Evolutionary conservation across 2,113 vertebrate genomes (phyloP).

Genomic region (Cnemophilus loriae): DNA sequence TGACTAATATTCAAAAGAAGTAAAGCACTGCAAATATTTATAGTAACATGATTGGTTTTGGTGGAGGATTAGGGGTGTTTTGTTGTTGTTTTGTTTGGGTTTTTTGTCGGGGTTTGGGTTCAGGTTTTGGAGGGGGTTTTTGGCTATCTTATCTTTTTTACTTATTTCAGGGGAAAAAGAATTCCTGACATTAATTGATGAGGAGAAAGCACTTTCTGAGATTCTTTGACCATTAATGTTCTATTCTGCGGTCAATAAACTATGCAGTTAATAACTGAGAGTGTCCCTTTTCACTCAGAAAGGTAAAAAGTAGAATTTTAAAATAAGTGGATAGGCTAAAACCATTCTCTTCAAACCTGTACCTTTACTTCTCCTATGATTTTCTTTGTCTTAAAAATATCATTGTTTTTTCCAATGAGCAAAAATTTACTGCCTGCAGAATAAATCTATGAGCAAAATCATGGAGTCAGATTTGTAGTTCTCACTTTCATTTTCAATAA

Average conservation of each 20-base stretch:
- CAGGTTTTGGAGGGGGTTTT: neutral
- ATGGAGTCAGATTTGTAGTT: neutral
- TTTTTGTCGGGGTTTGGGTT: neutral
- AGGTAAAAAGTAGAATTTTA: neutral
- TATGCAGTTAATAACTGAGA: neutral
- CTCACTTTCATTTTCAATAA: neutral
- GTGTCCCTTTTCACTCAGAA: neutral
- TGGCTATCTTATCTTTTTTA: neutral
- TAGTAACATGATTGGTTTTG: neutral
- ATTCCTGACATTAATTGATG: neutral
- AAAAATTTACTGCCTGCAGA: neutral
- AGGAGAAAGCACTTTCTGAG: neutral
- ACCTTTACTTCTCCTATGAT: neutral
- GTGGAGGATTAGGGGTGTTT: no score
- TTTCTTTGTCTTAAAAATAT: neutral
- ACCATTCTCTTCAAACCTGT: accelerated
- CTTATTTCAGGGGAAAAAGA: neutral
- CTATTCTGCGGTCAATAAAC: neutral
- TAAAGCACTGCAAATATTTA: neutral
- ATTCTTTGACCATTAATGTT: neutral
- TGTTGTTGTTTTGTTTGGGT: neutral
- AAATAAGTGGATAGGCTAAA: neutral
- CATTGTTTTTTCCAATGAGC: neutral
- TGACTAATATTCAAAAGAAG: neutral
- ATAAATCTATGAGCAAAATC: neutral